phyloP scores from a whole-genome alignment of 2,888 invertebrate genomes.

The Polylopha cassiicola region DNA sequence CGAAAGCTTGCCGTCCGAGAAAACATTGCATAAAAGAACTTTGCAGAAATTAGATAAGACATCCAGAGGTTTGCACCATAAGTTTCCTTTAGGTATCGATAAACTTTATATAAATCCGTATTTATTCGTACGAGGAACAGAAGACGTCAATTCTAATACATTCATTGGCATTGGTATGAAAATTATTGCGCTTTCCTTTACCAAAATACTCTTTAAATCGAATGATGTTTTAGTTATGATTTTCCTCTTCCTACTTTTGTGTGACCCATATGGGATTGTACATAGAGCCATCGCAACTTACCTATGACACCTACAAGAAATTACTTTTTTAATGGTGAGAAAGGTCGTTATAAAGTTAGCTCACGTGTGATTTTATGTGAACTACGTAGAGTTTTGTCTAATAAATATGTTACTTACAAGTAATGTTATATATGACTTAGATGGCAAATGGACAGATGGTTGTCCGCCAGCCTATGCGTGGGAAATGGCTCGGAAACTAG shows the following conservation, averaged over 20 bases:
- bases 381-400: too few relatives aligned
- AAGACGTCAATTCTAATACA: too few relatives aligned
- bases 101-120: too few relatives aligned
- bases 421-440: slow-evolving; percentile 34
- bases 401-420: too few relatives aligned
- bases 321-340: too few relatives aligned
- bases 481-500: slow-evolving; percentile 44
- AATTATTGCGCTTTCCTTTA: slow-evolving; percentile 48
- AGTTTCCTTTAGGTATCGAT: too few relatives aligned
- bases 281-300: too few relatives aligned
- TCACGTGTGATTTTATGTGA: too few relatives aligned
- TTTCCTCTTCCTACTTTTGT: slow-evolving; percentile 35
- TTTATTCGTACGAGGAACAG: too few relatives aligned
- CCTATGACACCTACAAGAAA: too few relatives aligned
- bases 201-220: slow-evolving; percentile 51
- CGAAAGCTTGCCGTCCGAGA: slow-evolving; percentile 46
- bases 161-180: slow-evolving; percentile 38
- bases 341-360: background rate
- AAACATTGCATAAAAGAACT: slow-evolving; percentile 44
- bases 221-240: slow-evolving; percentile 35
- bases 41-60: slow-evolving; percentile 49
- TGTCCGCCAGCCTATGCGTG: slow-evolving; percentile 41
- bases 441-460: slow-evolving; percentile 37
- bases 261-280: too few relatives aligned
- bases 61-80: slow-evolving; percentile 31